Conservation (phyloP, 2,888 invertebrate genomes). For the Dusona sp. region DNA sequence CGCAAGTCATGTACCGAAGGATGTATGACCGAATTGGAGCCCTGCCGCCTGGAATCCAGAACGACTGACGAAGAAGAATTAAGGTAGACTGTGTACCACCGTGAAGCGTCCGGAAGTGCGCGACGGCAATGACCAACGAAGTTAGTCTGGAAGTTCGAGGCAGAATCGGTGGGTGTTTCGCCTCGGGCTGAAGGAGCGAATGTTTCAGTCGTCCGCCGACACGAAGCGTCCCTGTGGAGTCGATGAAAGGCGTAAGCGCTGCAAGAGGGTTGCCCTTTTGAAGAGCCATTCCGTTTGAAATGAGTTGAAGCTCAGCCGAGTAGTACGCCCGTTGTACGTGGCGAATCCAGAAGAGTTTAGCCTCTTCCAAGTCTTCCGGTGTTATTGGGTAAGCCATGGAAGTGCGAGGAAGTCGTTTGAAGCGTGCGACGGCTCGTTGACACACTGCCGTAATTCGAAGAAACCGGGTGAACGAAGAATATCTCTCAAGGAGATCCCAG, state of each 20-base stretch:
- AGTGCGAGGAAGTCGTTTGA: conserved; percentile 1
- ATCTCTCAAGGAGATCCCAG: conserved; percentile 16
- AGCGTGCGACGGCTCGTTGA: neutral
- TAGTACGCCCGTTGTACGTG: conserved; percentile 47
- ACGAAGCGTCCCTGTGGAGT: conserved; percentile 50
- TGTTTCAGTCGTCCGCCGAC: conserved; percentile 56
- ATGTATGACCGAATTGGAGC: conserved; percentile 53
- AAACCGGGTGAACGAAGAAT: conserved; percentile 21
- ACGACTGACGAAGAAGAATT: conserved; percentile 2
- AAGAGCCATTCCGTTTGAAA: neutral
- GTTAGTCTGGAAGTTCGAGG: conserved; percentile 49
- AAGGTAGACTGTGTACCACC: conserved; percentile 59
- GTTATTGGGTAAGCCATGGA: conserved; percentile 10
- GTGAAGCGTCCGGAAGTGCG: conserved; percentile 56
- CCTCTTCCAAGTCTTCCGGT: conserved; percentile 44
- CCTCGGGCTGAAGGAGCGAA: conserved; percentile 33
- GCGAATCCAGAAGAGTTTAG: conserved; percentile 38
- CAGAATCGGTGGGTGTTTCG: conserved; percentile 58
- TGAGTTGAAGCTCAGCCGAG: neutral
- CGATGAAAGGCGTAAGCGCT: conserved; percentile 40
- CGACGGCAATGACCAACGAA: conserved; percentile 44
- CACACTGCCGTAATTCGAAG: conserved; percentile 26
- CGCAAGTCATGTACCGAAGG: conserved; percentile 48
- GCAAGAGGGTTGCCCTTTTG: conserved; percentile 16
- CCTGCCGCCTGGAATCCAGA: conserved; percentile 61